Evolutionary conservation across 1,140 invertebrate species (phyloP), one percentile per base, ranked within the genome.

Genomic region (Drosophila kepulauana): DNA sequence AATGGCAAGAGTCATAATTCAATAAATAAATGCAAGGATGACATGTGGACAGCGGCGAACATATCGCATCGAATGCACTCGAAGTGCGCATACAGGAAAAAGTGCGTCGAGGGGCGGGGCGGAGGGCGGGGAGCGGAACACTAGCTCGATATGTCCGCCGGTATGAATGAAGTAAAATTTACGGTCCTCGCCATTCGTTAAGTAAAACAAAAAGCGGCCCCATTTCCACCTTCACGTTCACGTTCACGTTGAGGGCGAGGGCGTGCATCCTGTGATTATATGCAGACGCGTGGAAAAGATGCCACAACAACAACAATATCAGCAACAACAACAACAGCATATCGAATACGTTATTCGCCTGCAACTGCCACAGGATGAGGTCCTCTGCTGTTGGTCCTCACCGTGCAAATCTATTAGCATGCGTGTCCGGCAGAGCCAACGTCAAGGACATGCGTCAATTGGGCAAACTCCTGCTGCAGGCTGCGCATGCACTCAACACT

Each of bases 11-110:
- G 72, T 62, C 84, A 82, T 87, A 82, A 87, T 77, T 87, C 82
- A 87, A 82, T 82, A 87, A 88, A 87, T 87, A 88, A 88, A 87
- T 88, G 77, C 82, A 78, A 78, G 79, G 61, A 82, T 87, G 82
- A 88, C 82, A 79, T 64, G 73, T 74, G 76, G 79, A 88, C 82
- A 80, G 35, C 35, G 20, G 20, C 20, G 20, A 25, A 84, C 81
- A 79, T 87, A 87, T 88, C 82, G 79, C 79, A 71, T 72, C 73
- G 73, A 82, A 79, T 80, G 80, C 82, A 87, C 76, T 87, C 80
- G 20, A 80, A 77, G 82, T 82, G 79, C 54, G 82, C 52, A 20
- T 20, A 72, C 58, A 48, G 75, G 41, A 52, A 54, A 45, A 66
- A 43, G 33, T 79, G 81, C 73, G 68, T 57, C 81, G 70, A 78